These are phyloP conservation scores for Miltochrista miniata DNA, from an alignment of 2,888 invertebrate genomes.

Conservation along the genomic window DNA sequence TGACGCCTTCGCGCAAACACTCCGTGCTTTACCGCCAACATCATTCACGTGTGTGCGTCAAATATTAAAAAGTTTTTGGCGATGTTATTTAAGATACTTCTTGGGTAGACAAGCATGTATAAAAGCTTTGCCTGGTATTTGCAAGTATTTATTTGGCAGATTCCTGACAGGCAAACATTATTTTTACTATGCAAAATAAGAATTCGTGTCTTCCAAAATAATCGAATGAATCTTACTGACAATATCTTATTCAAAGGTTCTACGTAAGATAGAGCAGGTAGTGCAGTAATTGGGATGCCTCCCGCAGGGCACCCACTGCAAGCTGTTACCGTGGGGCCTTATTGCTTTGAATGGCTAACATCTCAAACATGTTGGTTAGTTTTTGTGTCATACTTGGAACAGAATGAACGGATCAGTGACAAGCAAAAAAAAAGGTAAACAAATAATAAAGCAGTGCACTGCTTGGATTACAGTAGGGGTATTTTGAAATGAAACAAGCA, in stretches of 20 bases:
- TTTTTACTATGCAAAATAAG: neutral
- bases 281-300: conserved; percentile 62
- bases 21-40: conserved; percentile 42
- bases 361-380: conserved; percentile 60
- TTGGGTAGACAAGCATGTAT: conserved; percentile 36
- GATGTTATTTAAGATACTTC: conserved; percentile 47
- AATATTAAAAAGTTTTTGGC: conserved; percentile 61
- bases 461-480: no score
- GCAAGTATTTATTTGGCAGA: conserved; percentile 10
- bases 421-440: conserved; percentile 30
- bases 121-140: no score
- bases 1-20: conserved; percentile 62
- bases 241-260: conserved; percentile 31
- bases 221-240: conserved; percentile 5
- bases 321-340: conserved; percentile 61
- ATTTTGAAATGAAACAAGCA: no score
- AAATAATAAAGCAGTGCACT: conserved; percentile 18
- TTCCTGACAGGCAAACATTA: neutral
- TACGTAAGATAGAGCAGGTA: conserved; percentile 45
- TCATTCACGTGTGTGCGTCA: conserved; percentile 56
- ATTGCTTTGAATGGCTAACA: conserved; percentile 70
- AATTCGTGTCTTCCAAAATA: neutral
- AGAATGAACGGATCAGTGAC: conserved; percentile 42
- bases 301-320: conserved; percentile 64
- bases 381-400: conserved; percentile 49